Evolutionary conservation across 2,888 invertebrate species (phyloP).

Genomic region (Stenurella melanura): DNA sequence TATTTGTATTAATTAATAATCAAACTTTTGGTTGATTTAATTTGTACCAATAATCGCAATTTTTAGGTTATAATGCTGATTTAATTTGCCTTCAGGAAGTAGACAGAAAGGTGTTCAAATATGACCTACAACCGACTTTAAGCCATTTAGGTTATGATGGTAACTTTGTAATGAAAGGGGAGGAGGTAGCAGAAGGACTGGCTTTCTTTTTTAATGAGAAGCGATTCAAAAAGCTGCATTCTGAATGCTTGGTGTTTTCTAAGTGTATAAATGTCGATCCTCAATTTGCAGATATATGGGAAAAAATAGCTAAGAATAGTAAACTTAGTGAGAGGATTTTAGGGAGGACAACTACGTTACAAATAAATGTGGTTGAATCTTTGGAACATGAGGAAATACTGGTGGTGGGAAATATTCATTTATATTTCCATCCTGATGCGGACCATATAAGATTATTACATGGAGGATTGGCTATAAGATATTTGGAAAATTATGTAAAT

Average conservation of each 20-base stretch:
- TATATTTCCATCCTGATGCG: constrained; percentile 94
- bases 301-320: constrained; percentile 77
- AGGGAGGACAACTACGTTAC: constrained; percentile 81
- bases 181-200: constrained; percentile 86
- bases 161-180: constrained; percentile 83
- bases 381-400: constrained; percentile 75
- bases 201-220: constrained; percentile 84
- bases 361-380: constrained; percentile 77
- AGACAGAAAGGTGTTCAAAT: constrained; percentile 84
- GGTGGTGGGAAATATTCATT: constrained; percentile 89
- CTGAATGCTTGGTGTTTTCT: constrained; percentile 77
- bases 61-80: constrained; percentile 90
- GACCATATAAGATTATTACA: constrained; percentile 93
- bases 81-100: constrained; percentile 96
- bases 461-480: constrained; percentile 83
- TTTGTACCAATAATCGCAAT: background rate
- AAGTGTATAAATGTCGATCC: constrained; percentile 75
- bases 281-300: constrained; percentile 78
- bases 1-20: no score
- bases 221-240: constrained; percentile 79
- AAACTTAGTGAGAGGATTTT: constrained; percentile 77
- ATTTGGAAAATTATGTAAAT: constrained; percentile 78
- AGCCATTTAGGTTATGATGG: constrained; percentile 77
- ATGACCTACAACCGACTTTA: constrained; percentile 80
- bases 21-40: no score